Conservation (phyloP, 2,797 vertebrate species). For the Parauchenoglanis punctatus region DNA sequence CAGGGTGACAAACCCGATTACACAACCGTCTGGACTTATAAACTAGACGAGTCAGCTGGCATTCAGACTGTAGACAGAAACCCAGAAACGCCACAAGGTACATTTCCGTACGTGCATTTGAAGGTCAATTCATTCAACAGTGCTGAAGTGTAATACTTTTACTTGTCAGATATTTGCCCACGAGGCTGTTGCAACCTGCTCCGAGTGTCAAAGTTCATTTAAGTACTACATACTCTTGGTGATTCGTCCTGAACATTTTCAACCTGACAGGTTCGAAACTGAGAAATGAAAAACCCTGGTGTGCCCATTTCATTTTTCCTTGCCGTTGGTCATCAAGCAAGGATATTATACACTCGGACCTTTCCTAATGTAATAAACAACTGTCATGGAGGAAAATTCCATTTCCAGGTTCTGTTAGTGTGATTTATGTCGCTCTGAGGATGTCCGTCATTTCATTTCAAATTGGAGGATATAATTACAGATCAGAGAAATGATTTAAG, state of each 20-base stretch:
- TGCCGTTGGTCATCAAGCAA: not conserved
- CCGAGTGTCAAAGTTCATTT: not conserved
- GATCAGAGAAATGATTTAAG: conserved; percentile 2
- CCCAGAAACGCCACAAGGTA: not conserved
- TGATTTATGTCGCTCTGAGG: not conserved
- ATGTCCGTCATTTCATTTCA: not conserved
- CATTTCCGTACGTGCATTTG: not conserved
- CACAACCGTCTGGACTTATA: not conserved
- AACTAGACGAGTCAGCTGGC: conserved; percentile 1
- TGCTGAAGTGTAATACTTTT: not conserved
- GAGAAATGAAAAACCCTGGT: not conserved
- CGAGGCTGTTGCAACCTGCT: not conserved
- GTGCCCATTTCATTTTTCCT: not conserved
- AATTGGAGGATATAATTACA: not conserved
- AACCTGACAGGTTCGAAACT: not conserved
- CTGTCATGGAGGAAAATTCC: not conserved
- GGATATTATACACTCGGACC: not conserved
- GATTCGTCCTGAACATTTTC: not conserved
- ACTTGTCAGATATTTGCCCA: conserved; percentile 5
- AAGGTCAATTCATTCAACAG: not conserved
- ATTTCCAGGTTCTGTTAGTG: not conserved
- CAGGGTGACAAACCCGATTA: not conserved
- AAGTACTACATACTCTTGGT: not conserved
- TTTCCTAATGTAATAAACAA: not conserved
- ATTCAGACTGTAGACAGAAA: not conserved